A percentile compares a stretch with the other conserved stretches of the same genome.
Evolutionary conservation across 2,888 invertebrate genomes (phyloP).

Genomic region (Ecdyonurus torrentis): DNA sequence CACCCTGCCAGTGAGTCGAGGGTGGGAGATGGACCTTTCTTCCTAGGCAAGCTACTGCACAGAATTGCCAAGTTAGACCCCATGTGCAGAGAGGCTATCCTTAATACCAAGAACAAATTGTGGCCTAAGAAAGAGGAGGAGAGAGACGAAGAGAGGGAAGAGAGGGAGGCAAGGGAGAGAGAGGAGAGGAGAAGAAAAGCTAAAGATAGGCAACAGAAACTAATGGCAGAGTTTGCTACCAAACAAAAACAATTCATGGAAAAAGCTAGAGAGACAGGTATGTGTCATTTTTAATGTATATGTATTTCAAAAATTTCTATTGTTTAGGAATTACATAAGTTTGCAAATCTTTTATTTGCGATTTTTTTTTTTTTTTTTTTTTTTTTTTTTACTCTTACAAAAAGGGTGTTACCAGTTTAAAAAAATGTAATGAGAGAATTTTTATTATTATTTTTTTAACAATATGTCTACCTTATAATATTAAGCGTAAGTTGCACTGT

Average conservation of each 20-base stretch:
- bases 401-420: conserved; percentile 6
- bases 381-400: conserved; percentile 2
- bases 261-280: conserved; percentile 46
- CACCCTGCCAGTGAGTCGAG: conserved; percentile 23
- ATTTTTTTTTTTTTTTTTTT: background rate
- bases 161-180: conserved; percentile 50
- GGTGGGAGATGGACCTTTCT: conserved; percentile 76
- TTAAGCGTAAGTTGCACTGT: too few relatives aligned
- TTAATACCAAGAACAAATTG: conserved; percentile 49
- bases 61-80: conserved; percentile 55
- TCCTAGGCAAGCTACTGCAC: conserved; percentile 62
- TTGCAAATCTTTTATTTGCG: conserved; percentile 4
- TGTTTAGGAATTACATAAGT: background rate
- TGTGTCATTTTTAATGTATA: conserved; percentile 11
- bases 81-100: conserved; percentile 46
- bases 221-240: conserved; percentile 86
- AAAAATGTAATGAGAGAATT: conserved; percentile 3
- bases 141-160: conserved; percentile 54
- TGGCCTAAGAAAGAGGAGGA: conserved; percentile 61
- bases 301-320: background rate
- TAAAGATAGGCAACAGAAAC: conserved; percentile 73
- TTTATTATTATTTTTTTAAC: too few relatives aligned
- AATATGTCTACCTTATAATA: too few relatives aligned
- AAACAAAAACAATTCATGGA: conserved; percentile 86
- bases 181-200: conserved; percentile 72